phyloP scores from a whole-genome alignment of 2,113 vertebrate species.

The Thinocorus orbignyianus region DNA sequence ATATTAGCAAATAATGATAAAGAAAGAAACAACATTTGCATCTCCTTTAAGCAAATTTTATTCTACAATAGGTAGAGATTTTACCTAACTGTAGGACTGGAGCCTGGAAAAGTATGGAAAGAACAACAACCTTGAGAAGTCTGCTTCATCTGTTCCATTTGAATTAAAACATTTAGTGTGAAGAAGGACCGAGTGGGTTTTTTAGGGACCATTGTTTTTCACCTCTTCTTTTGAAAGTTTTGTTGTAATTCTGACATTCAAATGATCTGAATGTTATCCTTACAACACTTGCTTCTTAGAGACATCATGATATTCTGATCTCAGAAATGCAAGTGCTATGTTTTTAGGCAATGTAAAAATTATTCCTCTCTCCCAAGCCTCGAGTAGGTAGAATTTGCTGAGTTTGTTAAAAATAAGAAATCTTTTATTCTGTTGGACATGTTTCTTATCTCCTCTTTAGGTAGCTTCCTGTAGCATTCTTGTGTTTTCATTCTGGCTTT shows the following conservation, averaged over 20 bases:
- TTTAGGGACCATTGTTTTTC: background rate
- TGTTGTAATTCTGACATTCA: background rate
- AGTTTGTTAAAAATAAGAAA: background rate
- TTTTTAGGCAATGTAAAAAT: background rate
- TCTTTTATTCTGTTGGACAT: fast-evolving
- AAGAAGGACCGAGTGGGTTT: background rate
- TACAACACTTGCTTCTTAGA: background rate
- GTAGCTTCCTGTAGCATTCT: background rate
- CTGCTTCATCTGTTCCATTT: background rate
- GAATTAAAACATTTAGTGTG: background rate
- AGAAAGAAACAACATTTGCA: background rate
- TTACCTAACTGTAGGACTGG: background rate
- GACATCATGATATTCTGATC: background rate
- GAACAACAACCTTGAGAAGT: background rate
- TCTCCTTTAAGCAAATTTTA: background rate
- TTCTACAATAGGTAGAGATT: background rate
- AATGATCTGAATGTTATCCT: background rate
- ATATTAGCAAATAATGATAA: background rate
- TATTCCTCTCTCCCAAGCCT: background rate
- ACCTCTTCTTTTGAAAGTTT: background rate
- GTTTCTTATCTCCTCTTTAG: background rate
- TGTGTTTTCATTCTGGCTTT: background rate
- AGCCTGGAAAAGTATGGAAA: background rate
- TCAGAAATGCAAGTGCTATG: background rate
- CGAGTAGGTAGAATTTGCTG: background rate